phyloP scores from a whole-genome alignment of 2,113 vertebrate species.

The Sinocyclocheilus anshuiensis region DNA sequence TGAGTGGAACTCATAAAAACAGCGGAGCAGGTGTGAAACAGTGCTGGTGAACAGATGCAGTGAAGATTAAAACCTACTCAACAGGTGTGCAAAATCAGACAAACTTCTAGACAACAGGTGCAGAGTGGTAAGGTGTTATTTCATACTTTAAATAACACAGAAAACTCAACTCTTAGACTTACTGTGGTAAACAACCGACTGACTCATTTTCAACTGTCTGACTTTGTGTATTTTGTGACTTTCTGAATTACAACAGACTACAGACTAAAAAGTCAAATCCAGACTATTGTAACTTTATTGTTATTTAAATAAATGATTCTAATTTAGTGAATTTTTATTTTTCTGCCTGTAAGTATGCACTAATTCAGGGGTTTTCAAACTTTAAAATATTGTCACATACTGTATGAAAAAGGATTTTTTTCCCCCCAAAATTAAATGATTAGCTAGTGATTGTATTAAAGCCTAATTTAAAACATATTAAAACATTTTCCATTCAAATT shows the following conservation, averaged over 20 bases:
- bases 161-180: neutral
- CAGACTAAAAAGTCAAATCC: neutral
- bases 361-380: no score
- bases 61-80: neutral
- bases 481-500: no score
- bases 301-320: neutral
- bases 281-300: neutral
- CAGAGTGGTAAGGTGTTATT: neutral
- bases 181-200: neutral
- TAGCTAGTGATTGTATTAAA: neutral
- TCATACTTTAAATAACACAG: neutral
- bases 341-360: neutral
- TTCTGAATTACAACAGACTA: neutral
- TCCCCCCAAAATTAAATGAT: neutral
- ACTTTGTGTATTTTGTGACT: neutral
- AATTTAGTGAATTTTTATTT: neutral
- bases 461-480: neutral
- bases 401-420: neutral
- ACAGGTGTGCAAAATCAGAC: neutral
- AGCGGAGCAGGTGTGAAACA: neutral
- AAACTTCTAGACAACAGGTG: neutral
- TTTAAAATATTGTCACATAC: no score
- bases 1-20: slow-evolving; percentile 3
- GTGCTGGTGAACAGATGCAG: neutral
- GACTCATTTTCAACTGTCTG: neutral